Base-by-base conservation (phyloP, 2,888 invertebrate species). In the Melieria omissa region DNA sequence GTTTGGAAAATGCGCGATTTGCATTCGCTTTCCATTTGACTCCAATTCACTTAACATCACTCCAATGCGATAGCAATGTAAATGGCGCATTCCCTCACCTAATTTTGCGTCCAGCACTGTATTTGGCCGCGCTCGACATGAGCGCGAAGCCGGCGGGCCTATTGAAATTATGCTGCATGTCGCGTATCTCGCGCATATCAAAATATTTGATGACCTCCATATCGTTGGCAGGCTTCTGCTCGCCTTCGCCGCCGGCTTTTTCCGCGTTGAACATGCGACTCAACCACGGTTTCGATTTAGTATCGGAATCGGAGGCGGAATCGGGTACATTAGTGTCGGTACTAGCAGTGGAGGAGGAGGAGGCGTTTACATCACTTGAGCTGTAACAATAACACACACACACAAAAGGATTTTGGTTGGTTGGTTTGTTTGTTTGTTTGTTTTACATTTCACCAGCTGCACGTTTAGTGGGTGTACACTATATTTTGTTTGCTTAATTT, bases 31-130 rank as follows among this genome's bases (percentile, higher is more conserved):
- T 29, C 29, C 29, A 29, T 3, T 29, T 2, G 29, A 29, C 29
- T 29, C 29, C 29, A 29, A 29, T 29, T 29, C 29, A 29, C 29
- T 29, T 29, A 29, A 29, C 29, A 29, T 29, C 29, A 29, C 29
- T 29, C 29, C 29, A 29, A 29, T 29, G 29, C 29, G 29, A 29
- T 29, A 29, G 29, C 29, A 29, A 29, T 29, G 29, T 29, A 29
- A 29, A 29, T 64, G 44, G 42, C 52, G 29, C 54, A 49, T 70
- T 65, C 87, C 86, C 88, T 88, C 88, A 88, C 88, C 88, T 88
- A 88, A 88, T 86, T 83, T 85, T 85, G 79, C 85, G 85, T 85
- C 88, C 88, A 82, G 83, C 80, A 81, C 86, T 85, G 73, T 82
- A 78, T 76, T 80, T 80, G 77, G 82, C 83, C 78, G 80, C 79